These are phyloP conservation scores for Horisme vitalbata DNA, from an alignment of 2,888 invertebrate species.

Conservation along the genomic window DNA sequence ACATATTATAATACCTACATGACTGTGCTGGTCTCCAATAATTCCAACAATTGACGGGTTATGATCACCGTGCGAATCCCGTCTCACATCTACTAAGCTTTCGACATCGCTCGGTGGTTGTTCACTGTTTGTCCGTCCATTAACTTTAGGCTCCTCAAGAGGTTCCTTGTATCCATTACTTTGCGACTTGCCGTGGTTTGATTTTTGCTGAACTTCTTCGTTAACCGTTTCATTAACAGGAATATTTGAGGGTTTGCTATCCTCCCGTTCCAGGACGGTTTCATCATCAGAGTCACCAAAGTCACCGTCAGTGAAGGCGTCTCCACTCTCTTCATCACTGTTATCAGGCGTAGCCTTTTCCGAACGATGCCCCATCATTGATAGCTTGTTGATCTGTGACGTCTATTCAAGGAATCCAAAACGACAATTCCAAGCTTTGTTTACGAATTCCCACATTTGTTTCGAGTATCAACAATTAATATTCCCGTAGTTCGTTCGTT, in stretches of 20 bases:
- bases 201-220: constrained; percentile 45
- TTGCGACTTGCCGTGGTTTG: constrained; percentile 40
- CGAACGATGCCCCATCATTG: constrained; percentile 61
- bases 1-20: constrained; percentile 80
- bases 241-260: constrained; percentile 39
- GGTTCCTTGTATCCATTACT: constrained; percentile 32
- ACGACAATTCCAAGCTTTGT: constrained; percentile 47
- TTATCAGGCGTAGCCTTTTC: constrained; percentile 65
- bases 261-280: constrained; percentile 48
- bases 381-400: constrained; percentile 41
- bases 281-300: constrained; percentile 73
- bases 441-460: constrained; percentile 57
- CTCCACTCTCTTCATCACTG: constrained; percentile 72
- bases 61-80: constrained; percentile 69
- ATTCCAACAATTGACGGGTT: constrained; percentile 79
- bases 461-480: constrained; percentile 46
- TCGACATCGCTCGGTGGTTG: constrained; percentile 46
- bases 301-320: constrained; percentile 74
- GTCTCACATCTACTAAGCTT: constrained; percentile 47
- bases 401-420: constrained; percentile 52
- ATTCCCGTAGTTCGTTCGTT: constrained; percentile 35
- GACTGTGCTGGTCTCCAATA: constrained; percentile 77
- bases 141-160: constrained; percentile 41
- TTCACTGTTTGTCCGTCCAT: constrained; percentile 49
- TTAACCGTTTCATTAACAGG: constrained; percentile 69